Evolutionary conservation across 2,888 invertebrate species (phyloP).

Genomic region (Atethmia centrago): DNA sequence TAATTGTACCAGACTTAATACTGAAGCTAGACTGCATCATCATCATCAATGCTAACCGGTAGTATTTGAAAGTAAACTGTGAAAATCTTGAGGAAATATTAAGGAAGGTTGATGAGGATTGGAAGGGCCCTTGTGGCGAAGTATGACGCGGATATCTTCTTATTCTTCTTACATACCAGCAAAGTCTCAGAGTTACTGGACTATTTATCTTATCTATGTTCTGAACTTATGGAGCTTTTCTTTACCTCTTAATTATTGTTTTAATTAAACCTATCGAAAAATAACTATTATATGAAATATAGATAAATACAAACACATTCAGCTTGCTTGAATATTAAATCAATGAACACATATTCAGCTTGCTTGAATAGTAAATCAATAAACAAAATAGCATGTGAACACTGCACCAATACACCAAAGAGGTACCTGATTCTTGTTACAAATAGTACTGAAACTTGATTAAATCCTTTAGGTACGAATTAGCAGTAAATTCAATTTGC

Average conservation of each 20-base stretch:
- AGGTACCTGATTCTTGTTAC: neutral
- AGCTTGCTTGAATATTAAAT: no score
- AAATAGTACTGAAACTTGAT: neutral
- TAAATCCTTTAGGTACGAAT: neutral
- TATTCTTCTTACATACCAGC: neutral
- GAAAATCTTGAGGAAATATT: neutral
- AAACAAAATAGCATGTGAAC: neutral
- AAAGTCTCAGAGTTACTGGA: neutral
- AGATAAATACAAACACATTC: no score
- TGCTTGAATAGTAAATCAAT: neutral
- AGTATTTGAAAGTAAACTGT: neutral
- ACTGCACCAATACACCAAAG: neutral
- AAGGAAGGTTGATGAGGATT: neutral
- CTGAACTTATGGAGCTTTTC: neutral
- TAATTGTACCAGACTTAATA: neutral
- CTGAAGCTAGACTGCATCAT: neutral
- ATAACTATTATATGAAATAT: no score
- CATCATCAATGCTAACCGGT: neutral
- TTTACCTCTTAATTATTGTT: neutral
- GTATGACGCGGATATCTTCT: neutral
- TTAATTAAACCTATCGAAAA: no score
- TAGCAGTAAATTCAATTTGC: conserved; percentile 18
- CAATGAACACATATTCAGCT: no score
- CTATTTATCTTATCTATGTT: neutral
- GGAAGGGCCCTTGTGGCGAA: neutral